These are phyloP conservation scores for Philhelius pedissequus DNA, from an alignment of 2,888 invertebrate species.

Conservation along the genomic window DNA sequence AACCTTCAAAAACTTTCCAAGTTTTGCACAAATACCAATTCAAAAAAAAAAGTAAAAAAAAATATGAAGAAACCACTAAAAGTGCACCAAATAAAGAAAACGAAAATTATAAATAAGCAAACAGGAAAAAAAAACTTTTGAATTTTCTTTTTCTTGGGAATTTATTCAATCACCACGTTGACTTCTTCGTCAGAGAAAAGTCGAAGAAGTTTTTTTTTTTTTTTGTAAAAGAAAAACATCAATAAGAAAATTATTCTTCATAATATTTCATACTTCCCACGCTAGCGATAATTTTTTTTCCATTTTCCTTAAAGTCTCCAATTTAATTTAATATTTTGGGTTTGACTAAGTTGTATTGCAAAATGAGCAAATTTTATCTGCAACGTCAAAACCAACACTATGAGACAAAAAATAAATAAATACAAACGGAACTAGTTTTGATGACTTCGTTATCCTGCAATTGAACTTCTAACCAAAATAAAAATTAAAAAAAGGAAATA, in stretches of 20 bases:
- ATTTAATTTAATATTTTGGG: constrained; percentile 12
- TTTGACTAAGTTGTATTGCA: no score
- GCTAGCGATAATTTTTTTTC: not conserved
- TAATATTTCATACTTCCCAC: not conserved
- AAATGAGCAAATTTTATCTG: constrained; percentile 12
- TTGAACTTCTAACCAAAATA: constrained; percentile 62
- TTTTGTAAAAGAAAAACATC: constrained; percentile 20
- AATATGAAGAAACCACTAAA: constrained; percentile 39
- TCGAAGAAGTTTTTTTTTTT: not conserved
- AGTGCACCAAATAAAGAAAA: not conserved
- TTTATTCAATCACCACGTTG: constrained; percentile 42
- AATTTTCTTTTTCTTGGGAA: not conserved
- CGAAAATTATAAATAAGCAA: not conserved
- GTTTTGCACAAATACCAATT: not conserved
- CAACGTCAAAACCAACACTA: no score
- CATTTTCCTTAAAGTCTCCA: not conserved
- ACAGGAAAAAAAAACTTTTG: not conserved
- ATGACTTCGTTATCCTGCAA: constrained; percentile 68
- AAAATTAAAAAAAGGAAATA: not conserved
- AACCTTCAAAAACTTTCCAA: not conserved
- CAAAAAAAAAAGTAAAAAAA: constrained; percentile 27
- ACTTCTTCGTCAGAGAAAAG: not conserved
- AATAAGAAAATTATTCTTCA: not conserved
- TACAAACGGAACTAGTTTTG: constrained; percentile 36
- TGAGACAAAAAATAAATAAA: not conserved